Base-by-base conservation (phyloP, 2,888 invertebrate species). In the Amiota mariae region DNA sequence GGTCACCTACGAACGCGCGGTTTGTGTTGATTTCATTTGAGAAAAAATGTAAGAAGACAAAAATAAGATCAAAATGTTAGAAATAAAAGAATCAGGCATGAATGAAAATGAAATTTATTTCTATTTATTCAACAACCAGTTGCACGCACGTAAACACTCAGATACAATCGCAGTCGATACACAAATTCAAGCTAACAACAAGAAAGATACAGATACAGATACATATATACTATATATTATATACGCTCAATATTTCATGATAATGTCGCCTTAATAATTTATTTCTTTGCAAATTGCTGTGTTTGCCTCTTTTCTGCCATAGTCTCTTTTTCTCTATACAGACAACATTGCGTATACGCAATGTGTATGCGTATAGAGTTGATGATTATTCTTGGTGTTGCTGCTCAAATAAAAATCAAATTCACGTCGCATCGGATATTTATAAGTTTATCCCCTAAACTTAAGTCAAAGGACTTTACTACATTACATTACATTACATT, bases 1-100 rank as follows among this genome's bases (percentile, higher is more conserved):
- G 1, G 97, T 98, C 75, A 97, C 96, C 95, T 96, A 13, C 70
- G 46, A 59, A 18, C 48, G 36, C 13, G 54, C 70, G 48, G 74
- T 1, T 3, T 1, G 24, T 24, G 1, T 4, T 36, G 66, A 49
- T 8, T 48, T 47, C 48, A 68, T n/a, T 72, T n/a, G 54, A 15
- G 9, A 56, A 54, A 47, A 12, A 47, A 67, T 54, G 54, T 12
- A 51, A 9, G 24, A 56, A 24, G 54, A 12, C n/a, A 18, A n/a
- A 48, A 10, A 57, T 49, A 47, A 51, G 63, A 46, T 59, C 47
- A 66, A 66, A 18, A 48, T 48, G 24, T 66, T 47, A 49, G 3
- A n/a, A 15, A 48, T 66, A 48, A 15, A 66, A 66, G 48, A 48
- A 36, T 66, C 47, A 15, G 13, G 13, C 66, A 66, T 46, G 15